These are phyloP conservation scores for Lissonota sp. DNA, from an alignment of 2,888 invertebrate genomes.

Conservation along the genomic window DNA sequence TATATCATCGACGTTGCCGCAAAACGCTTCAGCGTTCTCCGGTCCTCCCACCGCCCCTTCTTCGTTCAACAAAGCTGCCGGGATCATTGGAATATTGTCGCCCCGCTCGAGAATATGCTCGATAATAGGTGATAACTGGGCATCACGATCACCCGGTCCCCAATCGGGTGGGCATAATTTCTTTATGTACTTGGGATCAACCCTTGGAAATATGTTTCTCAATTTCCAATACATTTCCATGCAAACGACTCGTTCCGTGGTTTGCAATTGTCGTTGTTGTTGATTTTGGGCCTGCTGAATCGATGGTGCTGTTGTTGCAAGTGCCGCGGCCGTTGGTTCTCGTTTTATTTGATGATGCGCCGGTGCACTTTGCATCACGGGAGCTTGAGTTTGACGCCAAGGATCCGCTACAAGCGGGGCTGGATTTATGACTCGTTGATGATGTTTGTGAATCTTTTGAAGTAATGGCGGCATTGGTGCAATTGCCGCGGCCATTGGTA, in stretches of 20 bases:
- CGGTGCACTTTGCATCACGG: neutral
- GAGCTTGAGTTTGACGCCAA: neutral
- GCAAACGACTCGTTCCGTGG: slow-evolving; percentile 9
- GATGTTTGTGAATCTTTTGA: neutral
- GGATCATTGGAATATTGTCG: slow-evolving; percentile 27
- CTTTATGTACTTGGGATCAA: slow-evolving; percentile 69
- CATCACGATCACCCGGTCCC: slow-evolving; percentile 54
- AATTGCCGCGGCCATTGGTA: neutral
- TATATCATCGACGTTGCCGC: slow-evolving; percentile 64
- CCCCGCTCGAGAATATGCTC: slow-evolving; percentile 47
- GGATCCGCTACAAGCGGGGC: neutral
- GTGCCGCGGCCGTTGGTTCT: neutral
- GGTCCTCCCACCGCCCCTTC: neutral
- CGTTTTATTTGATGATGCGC: neutral
- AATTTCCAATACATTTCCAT: slow-evolving; percentile 67
- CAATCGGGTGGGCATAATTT: slow-evolving; percentile 67
- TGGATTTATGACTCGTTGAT: slow-evolving; percentile 1
- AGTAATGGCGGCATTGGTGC: neutral
- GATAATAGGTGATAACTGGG: slow-evolving; percentile 57
- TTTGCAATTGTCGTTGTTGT: neutral
- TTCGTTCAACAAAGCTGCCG: neutral
- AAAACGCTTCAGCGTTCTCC: neutral
- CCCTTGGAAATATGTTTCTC: slow-evolving; percentile 70
- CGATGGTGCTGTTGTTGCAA: neutral
- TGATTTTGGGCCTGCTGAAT: neutral